Evolutionary conservation across 2,797 vertebrate genomes (phyloP).

Genomic region (Meriones psammophilus): DNA sequence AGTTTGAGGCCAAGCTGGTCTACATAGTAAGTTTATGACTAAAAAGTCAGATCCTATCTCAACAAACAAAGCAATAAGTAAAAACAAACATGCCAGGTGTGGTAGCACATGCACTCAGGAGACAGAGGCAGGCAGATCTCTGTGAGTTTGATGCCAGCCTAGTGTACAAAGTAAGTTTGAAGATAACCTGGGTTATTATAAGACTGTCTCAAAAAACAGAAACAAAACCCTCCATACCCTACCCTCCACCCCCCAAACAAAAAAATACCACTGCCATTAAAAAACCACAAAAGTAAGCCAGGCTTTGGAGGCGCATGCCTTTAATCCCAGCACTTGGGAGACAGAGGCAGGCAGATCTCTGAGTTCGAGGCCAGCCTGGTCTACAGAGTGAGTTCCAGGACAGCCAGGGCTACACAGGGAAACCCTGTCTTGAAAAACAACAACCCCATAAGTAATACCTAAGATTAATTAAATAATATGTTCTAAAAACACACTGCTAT

Average conservation of each 20-base stretch:
- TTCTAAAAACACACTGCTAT: neutral
- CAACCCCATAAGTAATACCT: neutral
- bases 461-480: neutral
- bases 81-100: too few relatives aligned
- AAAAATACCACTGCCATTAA: neutral
- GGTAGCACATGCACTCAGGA: neutral
- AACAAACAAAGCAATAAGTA: neutral
- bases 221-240: neutral
- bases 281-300: too few relatives aligned
- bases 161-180: neutral
- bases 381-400: neutral
- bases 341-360: too few relatives aligned
- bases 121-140: neutral
- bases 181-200: neutral
- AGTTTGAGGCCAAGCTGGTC: neutral
- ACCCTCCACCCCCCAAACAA: neutral
- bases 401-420: neutral
- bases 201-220: neutral
- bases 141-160: too few relatives aligned
- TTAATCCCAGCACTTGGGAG: too few relatives aligned
- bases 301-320: too few relatives aligned
- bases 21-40: neutral
- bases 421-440: neutral
- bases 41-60: neutral
- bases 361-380: too few relatives aligned